Percentiles rank a stretch among this genome's conserved stretches.
These are phyloP conservation scores for Drosophila malerkotliana DNA, from an alignment of 1,140 invertebrate species.

Conservation along the genomic window DNA sequence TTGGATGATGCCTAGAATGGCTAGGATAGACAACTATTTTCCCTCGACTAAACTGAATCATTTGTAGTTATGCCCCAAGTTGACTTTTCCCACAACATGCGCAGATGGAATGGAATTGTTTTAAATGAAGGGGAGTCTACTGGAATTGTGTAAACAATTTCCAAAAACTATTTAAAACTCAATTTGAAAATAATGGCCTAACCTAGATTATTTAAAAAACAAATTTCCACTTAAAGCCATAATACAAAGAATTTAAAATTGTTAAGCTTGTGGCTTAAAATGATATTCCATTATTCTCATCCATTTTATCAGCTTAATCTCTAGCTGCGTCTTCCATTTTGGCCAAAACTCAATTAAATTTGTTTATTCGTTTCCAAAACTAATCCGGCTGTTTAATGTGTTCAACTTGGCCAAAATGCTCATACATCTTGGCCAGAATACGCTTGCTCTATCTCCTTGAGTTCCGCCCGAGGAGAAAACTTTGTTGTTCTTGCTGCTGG, in stretches of 20 bases:
- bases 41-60: constrained; percentile 43
- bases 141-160: constrained; percentile 26
- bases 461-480: constrained; percentile 29
- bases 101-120: constrained; percentile 45
- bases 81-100: constrained; percentile 32
- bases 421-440: constrained; percentile 10
- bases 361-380: constrained; percentile 55
- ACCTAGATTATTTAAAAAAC: too few species aligned
- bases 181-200: too few species aligned
- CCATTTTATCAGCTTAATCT: constrained; percentile 25
- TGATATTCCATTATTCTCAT: constrained; percentile 18
- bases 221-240: not conserved
- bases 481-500: constrained; percentile 38
- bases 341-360: constrained; percentile 47
- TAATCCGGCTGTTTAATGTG: constrained; percentile 68
- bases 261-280: not conserved
- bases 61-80: constrained; percentile 58
- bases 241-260: not conserved
- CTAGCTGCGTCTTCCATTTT: not conserved
- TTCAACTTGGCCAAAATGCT: constrained; percentile 45
- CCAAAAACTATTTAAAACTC: too few species aligned
- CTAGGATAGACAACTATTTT: not conserved
- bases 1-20: constrained; percentile 11
- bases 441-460: constrained; percentile 1
- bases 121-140: constrained; percentile 29